phyloP scores from a whole-genome alignment of 2,113 vertebrate genomes.

The Leptobrachium leishanense region DNA sequence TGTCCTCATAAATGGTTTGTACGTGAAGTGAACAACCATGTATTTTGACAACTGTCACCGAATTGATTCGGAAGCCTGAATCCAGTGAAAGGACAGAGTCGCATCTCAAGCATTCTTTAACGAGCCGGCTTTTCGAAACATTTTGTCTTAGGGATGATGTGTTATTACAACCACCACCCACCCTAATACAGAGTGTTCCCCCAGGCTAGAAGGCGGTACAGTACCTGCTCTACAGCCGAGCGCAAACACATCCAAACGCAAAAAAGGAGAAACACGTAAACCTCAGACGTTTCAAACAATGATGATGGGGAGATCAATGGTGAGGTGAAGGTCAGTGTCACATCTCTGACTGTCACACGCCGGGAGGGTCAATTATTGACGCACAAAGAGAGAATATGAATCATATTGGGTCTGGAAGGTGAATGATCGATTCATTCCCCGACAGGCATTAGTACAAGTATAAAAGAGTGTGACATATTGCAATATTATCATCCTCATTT shows the following conservation, averaged over 20 bases:
- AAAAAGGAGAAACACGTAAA: constrained; percentile 41
- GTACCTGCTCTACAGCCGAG: neutral
- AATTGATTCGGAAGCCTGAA: no score
- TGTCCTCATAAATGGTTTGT: no score
- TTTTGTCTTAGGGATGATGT: constrained; percentile 54
- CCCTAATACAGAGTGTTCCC: constrained; percentile 53
- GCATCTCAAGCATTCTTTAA: no score
- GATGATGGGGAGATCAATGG: neutral
- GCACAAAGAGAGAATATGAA: neutral
- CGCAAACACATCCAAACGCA: neutral
- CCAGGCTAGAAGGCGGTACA: constrained; percentile 53
- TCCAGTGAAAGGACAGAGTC: no score
- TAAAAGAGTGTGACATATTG: no score
- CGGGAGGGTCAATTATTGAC: constrained; percentile 1
- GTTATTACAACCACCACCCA: constrained; percentile 57
- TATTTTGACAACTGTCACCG: no score
- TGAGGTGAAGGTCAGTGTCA: neutral
- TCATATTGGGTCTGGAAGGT: no score
- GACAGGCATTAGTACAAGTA: no score
- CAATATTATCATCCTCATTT: no score
- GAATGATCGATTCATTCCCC: no score
- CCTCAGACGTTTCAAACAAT: neutral
- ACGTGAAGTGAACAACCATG: no score
- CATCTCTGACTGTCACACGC: neutral
- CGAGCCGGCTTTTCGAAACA: constrained; percentile 52